Evolutionary conservation across 1,140 invertebrate genomes (phyloP).

Genomic region (Lepidurus apus): DNA sequence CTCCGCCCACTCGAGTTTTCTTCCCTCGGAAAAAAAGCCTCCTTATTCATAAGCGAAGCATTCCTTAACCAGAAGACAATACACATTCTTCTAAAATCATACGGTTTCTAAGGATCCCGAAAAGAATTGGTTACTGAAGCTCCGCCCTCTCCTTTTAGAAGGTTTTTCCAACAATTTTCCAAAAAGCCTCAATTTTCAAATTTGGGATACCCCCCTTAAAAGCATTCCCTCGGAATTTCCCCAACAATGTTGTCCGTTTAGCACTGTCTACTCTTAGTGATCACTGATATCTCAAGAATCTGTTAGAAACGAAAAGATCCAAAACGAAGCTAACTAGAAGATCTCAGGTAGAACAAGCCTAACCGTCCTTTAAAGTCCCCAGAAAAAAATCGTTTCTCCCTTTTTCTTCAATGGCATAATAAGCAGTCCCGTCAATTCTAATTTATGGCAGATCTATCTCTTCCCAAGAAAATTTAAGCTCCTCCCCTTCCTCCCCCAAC

Average conservation of each 20-base stretch:
- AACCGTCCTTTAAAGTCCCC: neutral
- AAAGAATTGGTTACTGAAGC: neutral
- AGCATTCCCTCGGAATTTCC: neutral
- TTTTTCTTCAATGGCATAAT: neutral
- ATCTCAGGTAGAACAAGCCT: neutral
- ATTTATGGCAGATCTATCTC: constrained; percentile 1
- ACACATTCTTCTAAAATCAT: constrained; percentile 14
- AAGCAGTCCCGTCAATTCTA: constrained; percentile 9
- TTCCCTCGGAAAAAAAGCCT: too few relatives aligned
- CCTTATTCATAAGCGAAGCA: neutral
- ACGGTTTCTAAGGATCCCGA: constrained; percentile 16
- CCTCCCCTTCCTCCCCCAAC: neutral
- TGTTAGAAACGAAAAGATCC: neutral
- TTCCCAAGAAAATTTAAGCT: too few relatives aligned
- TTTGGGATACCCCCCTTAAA: neutral
- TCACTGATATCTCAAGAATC: constrained; percentile 1
- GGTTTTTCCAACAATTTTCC: neutral
- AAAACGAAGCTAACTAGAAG: neutral
- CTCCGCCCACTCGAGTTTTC: neutral
- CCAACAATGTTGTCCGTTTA: neutral
- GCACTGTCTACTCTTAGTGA: neutral
- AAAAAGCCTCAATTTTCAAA: constrained; percentile 3
- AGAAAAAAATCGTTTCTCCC: neutral
- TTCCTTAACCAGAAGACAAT: neutral
- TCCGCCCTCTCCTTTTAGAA: too few relatives aligned